A percentile compares a stretch with the other conserved stretches of the same genome.
phyloP scores from a whole-genome alignment of 2,888 invertebrate species.

The Allolobophora icterica region DNA sequence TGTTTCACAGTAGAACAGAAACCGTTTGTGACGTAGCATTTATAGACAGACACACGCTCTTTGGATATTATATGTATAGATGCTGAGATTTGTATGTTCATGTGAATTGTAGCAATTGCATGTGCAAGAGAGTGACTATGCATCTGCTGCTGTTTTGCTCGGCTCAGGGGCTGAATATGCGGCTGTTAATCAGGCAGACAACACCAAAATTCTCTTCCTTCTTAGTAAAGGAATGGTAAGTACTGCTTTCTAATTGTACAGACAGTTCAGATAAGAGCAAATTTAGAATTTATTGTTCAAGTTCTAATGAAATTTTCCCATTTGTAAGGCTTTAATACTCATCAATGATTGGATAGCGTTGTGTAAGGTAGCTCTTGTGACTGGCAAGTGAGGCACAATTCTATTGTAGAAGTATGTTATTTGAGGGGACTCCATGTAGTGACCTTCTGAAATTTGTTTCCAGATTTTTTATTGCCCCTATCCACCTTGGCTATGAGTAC shows the following conservation, averaged over 20 bases:
- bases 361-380: not conserved
- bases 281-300: not conserved
- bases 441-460: no score
- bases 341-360: not conserved
- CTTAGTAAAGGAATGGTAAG: conserved; percentile 92
- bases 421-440: no score
- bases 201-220: conserved; percentile 89
- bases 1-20: no score
- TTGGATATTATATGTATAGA: no score
- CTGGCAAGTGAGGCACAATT: no score
- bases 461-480: no score
- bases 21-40: no score
- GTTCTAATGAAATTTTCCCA: conserved; percentile 10
- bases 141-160: conserved; percentile 84
- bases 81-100: not conserved
- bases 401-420: no score
- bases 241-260: conserved; percentile 45
- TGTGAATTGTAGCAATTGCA: conserved; percentile 80
- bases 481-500: no score
- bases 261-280: not conserved
- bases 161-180: conserved; percentile 94
- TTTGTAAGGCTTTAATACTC: not conserved
- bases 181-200: conserved; percentile 87
- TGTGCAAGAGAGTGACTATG: conserved; percentile 88
- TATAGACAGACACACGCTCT: no score